Conservation (phyloP, 2,888 invertebrate species). For the Cotesia congregata region DNA sequence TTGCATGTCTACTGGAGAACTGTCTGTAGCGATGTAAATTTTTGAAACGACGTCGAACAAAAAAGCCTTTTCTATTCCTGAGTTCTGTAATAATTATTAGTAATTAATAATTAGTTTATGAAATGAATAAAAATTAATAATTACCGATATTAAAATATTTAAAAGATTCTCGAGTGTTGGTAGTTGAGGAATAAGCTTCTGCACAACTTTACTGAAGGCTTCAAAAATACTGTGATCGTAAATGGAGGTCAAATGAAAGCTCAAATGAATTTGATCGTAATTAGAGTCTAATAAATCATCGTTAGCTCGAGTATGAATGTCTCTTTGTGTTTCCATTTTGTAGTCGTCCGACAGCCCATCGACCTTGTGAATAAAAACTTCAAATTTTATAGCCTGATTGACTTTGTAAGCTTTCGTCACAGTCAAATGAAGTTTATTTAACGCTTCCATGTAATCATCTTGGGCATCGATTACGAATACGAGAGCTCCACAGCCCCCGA, state of each 20-base stretch:
- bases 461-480: conserved; percentile 99
- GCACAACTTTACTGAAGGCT: conserved; percentile 99
- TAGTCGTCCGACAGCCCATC: conserved; percentile 99
- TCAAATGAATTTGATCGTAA: conserved; percentile 88
- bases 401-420: conserved; percentile 96
- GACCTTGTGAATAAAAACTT: conserved; percentile 99
- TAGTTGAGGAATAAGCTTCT: conserved; percentile 97
- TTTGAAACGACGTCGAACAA: conserved; percentile 99
- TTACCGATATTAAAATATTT: conserved; percentile 97
- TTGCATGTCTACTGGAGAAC: conserved; percentile 99
- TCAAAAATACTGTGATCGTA: conserved; percentile 99
- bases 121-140: conserved; percentile 57
- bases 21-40: conserved; percentile 99
- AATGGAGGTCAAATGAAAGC: conserved; percentile 97
- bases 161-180: conserved; percentile 97
- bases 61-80: conserved; percentile 99
- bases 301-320: conserved; percentile 96
- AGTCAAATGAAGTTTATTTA: conserved; percentile 92
- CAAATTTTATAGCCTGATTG: conserved; percentile 96
- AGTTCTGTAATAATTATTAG: conserved; percentile 81
- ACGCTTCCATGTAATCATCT: conserved; percentile 98
- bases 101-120: not conserved
- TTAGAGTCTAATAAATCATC: conserved; percentile 93
- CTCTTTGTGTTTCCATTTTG: conserved; percentile 98
- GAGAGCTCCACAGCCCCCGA: conserved; percentile 96